Conservation (phyloP, 2,797 vertebrate species). For the Cuniculus paca region DNA sequence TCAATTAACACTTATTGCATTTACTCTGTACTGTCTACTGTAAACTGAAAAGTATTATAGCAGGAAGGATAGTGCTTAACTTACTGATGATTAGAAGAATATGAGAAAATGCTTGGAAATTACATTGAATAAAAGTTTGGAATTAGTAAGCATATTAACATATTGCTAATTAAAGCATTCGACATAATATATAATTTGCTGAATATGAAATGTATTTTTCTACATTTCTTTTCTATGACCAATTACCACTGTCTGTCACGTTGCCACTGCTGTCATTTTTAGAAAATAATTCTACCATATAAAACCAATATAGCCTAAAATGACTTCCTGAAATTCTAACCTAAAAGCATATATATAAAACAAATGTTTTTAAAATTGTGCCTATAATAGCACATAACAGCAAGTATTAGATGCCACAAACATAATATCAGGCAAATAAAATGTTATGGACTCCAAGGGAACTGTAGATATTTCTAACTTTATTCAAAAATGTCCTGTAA, state of each 20-base stretch:
- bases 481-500: slow-evolving; percentile 61
- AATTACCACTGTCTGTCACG: not conserved
- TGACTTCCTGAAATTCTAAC: slow-evolving; percentile 58
- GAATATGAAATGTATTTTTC: not conserved
- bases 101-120: not conserved
- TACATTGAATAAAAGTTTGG: not conserved
- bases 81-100: not conserved
- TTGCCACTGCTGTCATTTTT: not conserved
- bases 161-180: not conserved
- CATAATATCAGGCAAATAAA: slow-evolving; percentile 68
- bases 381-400: slow-evolving; percentile 38
- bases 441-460: slow-evolving; percentile 64
- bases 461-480: slow-evolving; percentile 62
- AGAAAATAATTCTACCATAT: slow-evolving; percentile 18
- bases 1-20: slow-evolving; percentile 1
- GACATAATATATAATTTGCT: not conserved
- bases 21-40: not conserved
- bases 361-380: slow-evolving; percentile 53
- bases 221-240: not conserved
- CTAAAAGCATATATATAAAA: slow-evolving; percentile 58
- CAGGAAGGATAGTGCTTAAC: not conserved
- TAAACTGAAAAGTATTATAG: not conserved
- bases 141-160: not conserved
- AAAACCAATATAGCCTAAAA: slow-evolving; percentile 59
- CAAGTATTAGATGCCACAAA: slow-evolving; percentile 30